Percentiles rank a stretch among this genome's conserved stretches.
Evolutionary conservation across 2,888 invertebrate species (phyloP).

Genomic region (Hartigia nigra): DNA sequence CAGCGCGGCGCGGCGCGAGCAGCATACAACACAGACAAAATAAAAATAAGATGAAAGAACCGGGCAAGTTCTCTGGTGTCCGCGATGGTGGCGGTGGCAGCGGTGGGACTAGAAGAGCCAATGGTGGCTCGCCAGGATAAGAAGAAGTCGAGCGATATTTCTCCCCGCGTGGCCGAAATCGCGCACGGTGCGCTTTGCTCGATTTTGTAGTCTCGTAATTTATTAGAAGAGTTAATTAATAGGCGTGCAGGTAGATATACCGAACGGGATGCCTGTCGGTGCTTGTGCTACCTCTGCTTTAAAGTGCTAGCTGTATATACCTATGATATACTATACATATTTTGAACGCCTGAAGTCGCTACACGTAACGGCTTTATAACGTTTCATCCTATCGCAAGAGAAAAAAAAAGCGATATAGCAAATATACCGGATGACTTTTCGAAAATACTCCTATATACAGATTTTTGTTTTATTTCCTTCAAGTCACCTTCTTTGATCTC

Average conservation of each 20-base stretch:
- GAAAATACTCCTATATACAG: background rate
- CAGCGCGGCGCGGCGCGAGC: slow-evolving; percentile 33
- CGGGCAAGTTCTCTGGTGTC: slow-evolving; percentile 44
- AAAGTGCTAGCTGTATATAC: background rate
- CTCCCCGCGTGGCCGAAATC: slow-evolving; percentile 13
- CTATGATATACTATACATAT: background rate
- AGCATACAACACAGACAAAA: slow-evolving; percentile 58
- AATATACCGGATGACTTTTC: background rate
- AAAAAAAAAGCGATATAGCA: background rate
- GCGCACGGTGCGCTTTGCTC: background rate
- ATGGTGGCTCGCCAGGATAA: slow-evolving; percentile 1
- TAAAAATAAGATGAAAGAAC: slow-evolving; percentile 53
- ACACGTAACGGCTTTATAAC: background rate
- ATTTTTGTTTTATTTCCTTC: slow-evolving; percentile 13
- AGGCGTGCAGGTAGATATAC: slow-evolving; percentile 30
- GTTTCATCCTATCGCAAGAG: background rate
- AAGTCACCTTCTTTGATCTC: slow-evolving; percentile 17
- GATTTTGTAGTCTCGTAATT: slow-evolving; percentile 34
- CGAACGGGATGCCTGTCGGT: background rate
- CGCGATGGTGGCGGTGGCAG: slow-evolving; percentile 2
- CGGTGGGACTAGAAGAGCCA: background rate
- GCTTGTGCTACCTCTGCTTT: background rate
- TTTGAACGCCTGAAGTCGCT: background rate
- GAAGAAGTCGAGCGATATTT: slow-evolving; percentile 38
- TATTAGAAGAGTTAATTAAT: slow-evolving; percentile 61